A percentile compares a stretch with the other conserved stretches of the same genome.
These are phyloP conservation scores for Patiria miniata DNA, from an alignment of 35 echinoderm and acorn worm genomes.

Conservation along the genomic window DNA sequence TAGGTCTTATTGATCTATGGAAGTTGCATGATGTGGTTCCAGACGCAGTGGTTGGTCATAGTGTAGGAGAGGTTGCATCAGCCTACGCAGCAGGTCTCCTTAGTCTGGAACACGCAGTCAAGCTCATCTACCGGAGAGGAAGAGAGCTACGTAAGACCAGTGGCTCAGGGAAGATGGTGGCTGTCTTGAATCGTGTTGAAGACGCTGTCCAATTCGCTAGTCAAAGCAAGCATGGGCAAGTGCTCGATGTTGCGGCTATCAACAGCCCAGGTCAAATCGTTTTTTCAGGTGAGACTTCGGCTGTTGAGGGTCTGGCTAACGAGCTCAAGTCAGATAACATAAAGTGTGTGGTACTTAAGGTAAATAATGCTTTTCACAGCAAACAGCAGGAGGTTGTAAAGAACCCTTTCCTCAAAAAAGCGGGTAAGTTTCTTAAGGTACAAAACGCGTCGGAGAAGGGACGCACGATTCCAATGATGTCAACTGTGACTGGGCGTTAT, in stretches of 20 bases:
- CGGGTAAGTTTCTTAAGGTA: not conserved
- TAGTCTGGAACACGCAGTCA: constrained; percentile 35
- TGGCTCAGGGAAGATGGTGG: constrained; percentile 62
- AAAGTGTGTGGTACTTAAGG: constrained; percentile 54
- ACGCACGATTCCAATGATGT: constrained; percentile 54
- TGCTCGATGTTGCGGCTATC: constrained; percentile 51
- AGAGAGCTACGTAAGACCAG: constrained; percentile 37
- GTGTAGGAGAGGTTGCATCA: constrained; percentile 70
- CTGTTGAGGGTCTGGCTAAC: constrained; percentile 32
- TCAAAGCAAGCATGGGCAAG: not conserved
- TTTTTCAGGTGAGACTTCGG: constrained; percentile 48
- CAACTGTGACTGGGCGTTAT: constrained; percentile 41
- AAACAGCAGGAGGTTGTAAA: constrained; percentile 75
- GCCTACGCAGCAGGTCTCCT: constrained; percentile 60
- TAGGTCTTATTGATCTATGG: constrained; percentile 52
- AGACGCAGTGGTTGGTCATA: constrained; percentile 55
- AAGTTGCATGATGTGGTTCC: constrained; percentile 48
- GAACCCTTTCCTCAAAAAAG: constrained; percentile 37
- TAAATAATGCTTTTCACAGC: constrained; percentile 86
- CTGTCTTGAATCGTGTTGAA: constrained; percentile 41
- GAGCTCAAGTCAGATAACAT: constrained; percentile 38
- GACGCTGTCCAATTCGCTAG: constrained; percentile 29
- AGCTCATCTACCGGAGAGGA: constrained; percentile 52
- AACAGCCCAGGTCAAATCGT: constrained; percentile 74
- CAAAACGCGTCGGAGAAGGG: not conserved